Percentiles rank a stretch among this genome's conserved stretches.
Conservation (phyloP, 2,797 vertebrate species). For the Hippocampus kuda region DNA sequence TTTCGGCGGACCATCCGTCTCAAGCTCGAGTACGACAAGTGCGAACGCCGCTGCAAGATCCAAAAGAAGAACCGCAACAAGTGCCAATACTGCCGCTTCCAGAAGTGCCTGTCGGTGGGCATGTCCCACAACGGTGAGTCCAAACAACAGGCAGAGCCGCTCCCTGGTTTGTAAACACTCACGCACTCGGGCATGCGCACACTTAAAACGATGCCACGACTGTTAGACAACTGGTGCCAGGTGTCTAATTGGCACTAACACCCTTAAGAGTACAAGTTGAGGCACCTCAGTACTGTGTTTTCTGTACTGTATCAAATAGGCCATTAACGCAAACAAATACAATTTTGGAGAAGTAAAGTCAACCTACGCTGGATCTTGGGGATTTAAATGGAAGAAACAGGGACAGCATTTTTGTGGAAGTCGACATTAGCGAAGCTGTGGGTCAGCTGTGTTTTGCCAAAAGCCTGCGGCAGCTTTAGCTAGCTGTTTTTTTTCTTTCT, state of each 20-base stretch:
- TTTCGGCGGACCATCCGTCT: conserved; percentile 90
- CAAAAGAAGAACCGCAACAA: conserved; percentile 98
- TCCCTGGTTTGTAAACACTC: conserved; percentile 12
- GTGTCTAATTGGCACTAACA: conserved; percentile 16
- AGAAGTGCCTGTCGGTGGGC: conserved; percentile 96
- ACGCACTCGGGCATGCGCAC: not conserved
- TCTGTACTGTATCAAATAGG: not conserved
- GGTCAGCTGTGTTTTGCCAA: too few species aligned
- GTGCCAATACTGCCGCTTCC: conserved; percentile 97
- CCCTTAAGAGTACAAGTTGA: conserved; percentile 21
- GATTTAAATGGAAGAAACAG: too few species aligned
- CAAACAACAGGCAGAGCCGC: not conserved
- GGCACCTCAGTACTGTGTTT: not conserved
- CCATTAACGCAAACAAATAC: not conserved
- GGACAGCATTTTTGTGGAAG: too few species aligned
- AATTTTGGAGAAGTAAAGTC: too few species aligned
- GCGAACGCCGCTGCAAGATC: conserved; percentile 90
- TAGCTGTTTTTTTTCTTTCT: too few species aligned
- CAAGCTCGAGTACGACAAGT: conserved; percentile 86
- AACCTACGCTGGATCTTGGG: too few species aligned
- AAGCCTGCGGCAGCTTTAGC: too few species aligned
- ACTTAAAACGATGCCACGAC: conserved; percentile 7
- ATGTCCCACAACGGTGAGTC: conserved; percentile 98
- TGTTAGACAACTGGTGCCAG: conserved; percentile 9
- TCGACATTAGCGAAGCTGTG: too few species aligned